Base-by-base conservation (phyloP, 1,140 invertebrate species). In the Ceratina calcarata region DNA sequence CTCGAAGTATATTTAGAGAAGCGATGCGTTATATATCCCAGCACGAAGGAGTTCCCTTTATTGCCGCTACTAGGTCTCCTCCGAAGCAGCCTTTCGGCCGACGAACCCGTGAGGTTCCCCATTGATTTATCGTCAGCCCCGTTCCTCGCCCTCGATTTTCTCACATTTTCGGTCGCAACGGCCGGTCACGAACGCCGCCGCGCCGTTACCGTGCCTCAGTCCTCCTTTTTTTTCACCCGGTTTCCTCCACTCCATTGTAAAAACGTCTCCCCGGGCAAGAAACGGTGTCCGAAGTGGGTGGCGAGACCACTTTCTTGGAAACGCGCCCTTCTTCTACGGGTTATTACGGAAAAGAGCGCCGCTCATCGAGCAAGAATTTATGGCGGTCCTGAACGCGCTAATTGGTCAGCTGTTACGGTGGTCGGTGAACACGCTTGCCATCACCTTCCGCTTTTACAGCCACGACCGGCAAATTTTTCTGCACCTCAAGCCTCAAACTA, bases 61-160 rank as follows among this genome's bases (percentile, higher is more conserved):
- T 69, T 20, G 45, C 67, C n/a, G 45, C 27, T 22, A 55, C 45
- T 20, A 45, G 37, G 75, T 32, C 66, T 55, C 18, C 24, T 10
- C 15, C n/a, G 53, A 24, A 69, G 18, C 45, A 18, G 6, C 57
- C 24, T 58, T 78, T 73, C 74, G 53, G 20, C 20, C 37, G 7
- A 13, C 49, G 60, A 81, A 57, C 18, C 37, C n/a, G 27, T 37
- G n/a, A 73, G 68, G 20, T 16, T n/a, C 53, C 53, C 45, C 53
- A 69, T 77, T 71, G 82, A 84, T 85, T 83, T 86, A 84, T 84
- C 71, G 51, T 24, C 60, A 51, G 53, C 51, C 58, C 32, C 20
- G 51, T 64, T 71, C 69, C 18, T 66, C 16, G 53, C 60, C 45
- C 78, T 85, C 64, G 64, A 84, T 85, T 81, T 74, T 84, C 78